Evolutionary conservation across 1,140 invertebrate species (phyloP), one percentile per base, ranked within the genome.

Genomic region (Delia radicum): DNA sequence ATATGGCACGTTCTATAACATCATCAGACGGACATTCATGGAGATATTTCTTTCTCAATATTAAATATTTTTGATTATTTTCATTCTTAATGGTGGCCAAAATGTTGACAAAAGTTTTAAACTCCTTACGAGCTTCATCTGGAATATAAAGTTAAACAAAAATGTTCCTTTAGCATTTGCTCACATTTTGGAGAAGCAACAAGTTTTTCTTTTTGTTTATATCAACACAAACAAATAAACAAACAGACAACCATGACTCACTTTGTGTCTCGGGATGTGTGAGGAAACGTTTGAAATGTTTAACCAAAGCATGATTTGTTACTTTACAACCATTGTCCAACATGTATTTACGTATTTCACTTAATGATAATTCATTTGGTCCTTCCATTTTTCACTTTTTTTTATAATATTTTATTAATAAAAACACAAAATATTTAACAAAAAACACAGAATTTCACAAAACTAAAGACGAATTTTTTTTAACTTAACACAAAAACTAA

Each of bases 51-150:
- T 91, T 92, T 85, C 94, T 94, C 8, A 97, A 87, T 55, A 95
- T 92, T 55, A 97, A 86, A 87, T 92, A 94, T 85, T 96, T 96
- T 81, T 95, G 93, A 75, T 93, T 93, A 87, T 91, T 91, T 82
- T 93, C 91, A 78, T 90, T 91, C 84, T 92, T 95, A 65, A 97
- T 95, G 7, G 91, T 93, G 3, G 96, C 94, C 77, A 98, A 87
- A 37, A 90, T 90, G 84, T 97, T 98, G 3, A 98, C 94, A 87
- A 94, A 95, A 76, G 95, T 93, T 88, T 97, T 97, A 84, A 98
- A 98, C 78, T 92, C 91, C 78, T 91, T 92, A 79, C 95, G 89
- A 1, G 95, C 94, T 86, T 94, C 92, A 86, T 92, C 93, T 95
- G 89, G 76, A 92, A 92, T 24, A 31, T 12, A 26, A 48, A 61